These are phyloP conservation scores for Portunus trituberculatus DNA, from an alignment of 1,140 invertebrate species.

Conservation along the genomic window DNA sequence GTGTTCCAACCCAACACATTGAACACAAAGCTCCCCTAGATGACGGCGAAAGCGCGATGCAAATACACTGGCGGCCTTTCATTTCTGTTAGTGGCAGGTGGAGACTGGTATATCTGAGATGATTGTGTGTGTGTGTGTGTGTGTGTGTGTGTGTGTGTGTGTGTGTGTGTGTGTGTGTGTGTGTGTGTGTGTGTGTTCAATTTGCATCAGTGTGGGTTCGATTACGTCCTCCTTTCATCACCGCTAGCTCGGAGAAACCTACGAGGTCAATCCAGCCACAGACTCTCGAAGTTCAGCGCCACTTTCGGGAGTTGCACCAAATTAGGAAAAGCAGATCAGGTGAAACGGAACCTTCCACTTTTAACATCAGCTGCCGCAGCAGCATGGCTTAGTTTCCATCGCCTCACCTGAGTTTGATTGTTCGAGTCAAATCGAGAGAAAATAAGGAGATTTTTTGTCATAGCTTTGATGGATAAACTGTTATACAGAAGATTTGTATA, in stretches of 20 bases:
- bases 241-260: background rate
- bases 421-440: no score
- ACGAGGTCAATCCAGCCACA: background rate
- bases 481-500: no score
- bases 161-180: background rate
- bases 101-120: background rate
- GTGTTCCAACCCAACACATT: no score
- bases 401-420: no score
- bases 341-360: background rate
- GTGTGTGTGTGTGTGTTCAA: background rate
- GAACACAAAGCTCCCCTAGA: no score
- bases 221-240: background rate
- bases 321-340: background rate
- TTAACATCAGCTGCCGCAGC: no score
- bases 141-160: conserved; percentile 20
- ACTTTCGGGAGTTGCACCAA: background rate
- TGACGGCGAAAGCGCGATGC: background rate
- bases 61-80: background rate
- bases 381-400: no score
- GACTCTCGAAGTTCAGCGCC: background rate
- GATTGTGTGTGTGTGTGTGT: background rate
- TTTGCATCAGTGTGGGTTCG: conserved; percentile 4
- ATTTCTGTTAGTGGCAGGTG: background rate
- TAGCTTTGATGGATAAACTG: no score
- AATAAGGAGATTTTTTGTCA: no score